These are phyloP conservation scores for Myzus persicae DNA, from an alignment of 1,140 invertebrate genomes.

Conservation along the genomic window DNA sequence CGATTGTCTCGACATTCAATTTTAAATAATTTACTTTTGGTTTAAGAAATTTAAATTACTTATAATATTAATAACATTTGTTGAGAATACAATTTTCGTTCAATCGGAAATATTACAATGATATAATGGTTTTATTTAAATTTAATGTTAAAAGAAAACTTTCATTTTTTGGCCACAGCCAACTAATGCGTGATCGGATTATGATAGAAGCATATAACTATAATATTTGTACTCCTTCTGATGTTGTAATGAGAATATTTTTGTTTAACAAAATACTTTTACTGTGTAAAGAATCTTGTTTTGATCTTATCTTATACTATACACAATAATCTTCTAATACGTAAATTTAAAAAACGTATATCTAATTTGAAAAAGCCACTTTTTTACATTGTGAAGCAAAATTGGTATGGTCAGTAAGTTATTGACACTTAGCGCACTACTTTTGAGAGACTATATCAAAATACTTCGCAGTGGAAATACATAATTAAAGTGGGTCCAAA, in stretches of 20 bases:
- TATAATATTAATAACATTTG: neutral
- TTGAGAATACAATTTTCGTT: neutral
- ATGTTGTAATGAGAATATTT: neutral
- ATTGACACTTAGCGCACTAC: no score
- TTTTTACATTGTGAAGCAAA: neutral
- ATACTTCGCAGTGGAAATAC: no score
- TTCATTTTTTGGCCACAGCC: no score
- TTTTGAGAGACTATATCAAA: no score
- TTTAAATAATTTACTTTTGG: neutral
- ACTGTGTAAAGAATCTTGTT: neutral
- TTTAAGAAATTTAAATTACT: neutral
- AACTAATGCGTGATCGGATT: neutral
- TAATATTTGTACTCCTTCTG: neutral
- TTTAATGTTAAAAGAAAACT: no score
- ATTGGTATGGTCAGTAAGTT: no score
- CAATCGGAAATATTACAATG: neutral
- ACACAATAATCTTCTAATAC: neutral
- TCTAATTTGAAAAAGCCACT: neutral
- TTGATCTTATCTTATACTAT: neutral
- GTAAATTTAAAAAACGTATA: neutral
- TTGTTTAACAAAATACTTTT: neutral
- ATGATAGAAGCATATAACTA: neutral
- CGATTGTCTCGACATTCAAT: neutral
- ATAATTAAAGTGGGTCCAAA: no score
- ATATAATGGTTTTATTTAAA: no score